Base-by-base conservation (phyloP, 2,888 invertebrate genomes). In the Elysia crispata region DNA sequence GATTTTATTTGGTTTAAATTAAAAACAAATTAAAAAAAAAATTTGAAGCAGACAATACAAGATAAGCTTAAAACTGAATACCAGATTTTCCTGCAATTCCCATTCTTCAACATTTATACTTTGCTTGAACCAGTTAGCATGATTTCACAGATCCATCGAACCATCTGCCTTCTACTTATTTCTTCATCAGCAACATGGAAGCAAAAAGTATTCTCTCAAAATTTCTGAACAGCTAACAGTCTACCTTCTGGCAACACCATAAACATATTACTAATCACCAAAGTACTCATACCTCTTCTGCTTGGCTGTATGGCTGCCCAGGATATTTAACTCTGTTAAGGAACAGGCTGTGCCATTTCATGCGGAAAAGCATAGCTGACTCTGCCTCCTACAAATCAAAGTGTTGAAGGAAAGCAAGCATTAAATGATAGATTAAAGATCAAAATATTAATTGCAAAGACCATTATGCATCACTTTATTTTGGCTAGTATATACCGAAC, bases 291-390 rank as follows among this genome's bases (percentile, higher is more conserved):
- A 91, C 94, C 87, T 95, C 95, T 91, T 96, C 96, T 57, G 92
- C 91, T 85, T 92, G 93, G 5, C 93, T 92, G 89, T 92, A 92
- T 18, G 92, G 92, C 86, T 93, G 93, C 62, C 92, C 88, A 0
- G 93, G 93, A 18, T 91, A 88, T 73, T 91, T 87, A 90, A 93
- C 92, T 66, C 93, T 86, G 6, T 94, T 92, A 74, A 95, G 93
- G 82, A 96, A 94, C 23, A 95, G 90, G 1, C 95, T 94, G 89
- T 95, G 94, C 92, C 95, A 94, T 86, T 95, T 95, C 91, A 95
- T 95, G 5, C 96, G 41, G 30, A 80, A 76, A 70, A 49, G 28
- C 25, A 76, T 30, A 28, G 70, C 69, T 15, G 50, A 23, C 64
- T 78, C 50, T 15, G 78, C 78, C 62, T 33, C 70, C 78, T 78